Evolutionary conservation across 2,888 invertebrate genomes (phyloP).

Genomic region (Ethmia dodecea): DNA sequence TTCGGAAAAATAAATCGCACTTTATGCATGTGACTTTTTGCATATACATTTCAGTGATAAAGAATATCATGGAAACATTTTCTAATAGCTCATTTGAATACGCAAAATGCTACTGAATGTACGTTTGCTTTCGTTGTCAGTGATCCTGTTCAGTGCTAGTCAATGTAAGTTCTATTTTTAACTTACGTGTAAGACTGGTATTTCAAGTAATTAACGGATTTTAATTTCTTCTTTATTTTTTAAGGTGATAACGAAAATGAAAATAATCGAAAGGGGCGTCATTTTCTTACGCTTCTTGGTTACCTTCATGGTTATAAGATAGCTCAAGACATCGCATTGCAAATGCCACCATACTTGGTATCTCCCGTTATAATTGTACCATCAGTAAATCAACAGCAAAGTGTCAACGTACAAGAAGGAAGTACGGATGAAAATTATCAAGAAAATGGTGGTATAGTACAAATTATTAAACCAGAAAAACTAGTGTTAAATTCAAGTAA

Average conservation of each 20-base stretch:
- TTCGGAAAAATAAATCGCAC: too few species aligned
- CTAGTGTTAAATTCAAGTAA: constrained; percentile 10
- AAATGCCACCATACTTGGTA: constrained; percentile 25
- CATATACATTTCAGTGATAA: constrained; percentile 27
- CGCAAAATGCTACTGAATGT: constrained; percentile 41
- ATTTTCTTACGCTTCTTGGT: constrained; percentile 30
- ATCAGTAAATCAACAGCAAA: constrained; percentile 33
- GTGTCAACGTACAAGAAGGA: constrained; percentile 27
- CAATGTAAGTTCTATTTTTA: constrained; percentile 24
- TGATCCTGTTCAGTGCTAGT: constrained; percentile 19
- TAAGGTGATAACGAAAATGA: constrained; percentile 22
- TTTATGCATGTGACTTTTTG: constrained; percentile 21
- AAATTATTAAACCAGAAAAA: constrained; percentile 21
- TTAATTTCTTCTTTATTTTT: constrained; percentile 8
- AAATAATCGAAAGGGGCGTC: constrained; percentile 17
- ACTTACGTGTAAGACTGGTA: not conserved
- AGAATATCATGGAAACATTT: constrained; percentile 14
- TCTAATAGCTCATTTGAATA: constrained; percentile 29
- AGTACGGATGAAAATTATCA: constrained; percentile 25
- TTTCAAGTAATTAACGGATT: not conserved
- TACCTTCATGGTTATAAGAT: constrained; percentile 31
- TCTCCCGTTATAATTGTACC: constrained; percentile 35
- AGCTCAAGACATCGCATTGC: constrained; percentile 28
- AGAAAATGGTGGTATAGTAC: constrained; percentile 23
- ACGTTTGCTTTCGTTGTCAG: constrained; percentile 26